Evolutionary conservation across 2,888 invertebrate genomes (phyloP).

Genomic region (Julus scandinavius): DNA sequence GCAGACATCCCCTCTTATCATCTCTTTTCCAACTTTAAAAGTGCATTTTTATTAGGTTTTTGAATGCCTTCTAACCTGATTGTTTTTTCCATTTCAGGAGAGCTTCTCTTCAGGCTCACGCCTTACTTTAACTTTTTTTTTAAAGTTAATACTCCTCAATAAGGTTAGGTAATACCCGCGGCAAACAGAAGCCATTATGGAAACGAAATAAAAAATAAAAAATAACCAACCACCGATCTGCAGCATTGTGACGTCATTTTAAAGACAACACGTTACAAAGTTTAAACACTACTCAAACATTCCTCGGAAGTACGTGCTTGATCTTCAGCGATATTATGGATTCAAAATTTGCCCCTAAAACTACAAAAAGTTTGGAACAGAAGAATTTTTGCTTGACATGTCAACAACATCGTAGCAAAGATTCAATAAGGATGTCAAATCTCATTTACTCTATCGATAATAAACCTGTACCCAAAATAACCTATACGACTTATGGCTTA

Average conservation of each 20-base stretch:
- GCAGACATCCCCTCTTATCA: conserved; percentile 45
- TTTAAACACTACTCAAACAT: neutral
- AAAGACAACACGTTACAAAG: neutral
- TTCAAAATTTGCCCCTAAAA: too few species aligned
- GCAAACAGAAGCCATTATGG: conserved; percentile 29
- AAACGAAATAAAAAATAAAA: neutral
- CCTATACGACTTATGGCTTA: too few species aligned
- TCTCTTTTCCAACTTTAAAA: conserved; percentile 46
- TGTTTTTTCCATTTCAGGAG: conserved; percentile 38
- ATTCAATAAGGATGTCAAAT: too few species aligned
- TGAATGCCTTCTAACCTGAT: conserved; percentile 46
- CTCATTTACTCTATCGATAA: too few species aligned
- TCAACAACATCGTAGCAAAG: too few species aligned
- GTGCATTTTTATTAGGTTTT: conserved; percentile 46
- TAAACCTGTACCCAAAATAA: too few species aligned
- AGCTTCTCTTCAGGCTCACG: neutral
- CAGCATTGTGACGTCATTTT: neutral
- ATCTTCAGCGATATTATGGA: neutral
- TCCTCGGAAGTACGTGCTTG: neutral
- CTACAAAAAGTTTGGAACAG: too few species aligned
- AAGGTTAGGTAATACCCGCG: conserved; percentile 40
- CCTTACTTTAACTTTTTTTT: neutral
- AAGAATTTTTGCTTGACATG: too few species aligned
- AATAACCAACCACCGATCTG: neutral
- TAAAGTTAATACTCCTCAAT: neutral